phyloP scores from a whole-genome alignment of 1,140 invertebrate species.

The Drosophila setifemur region DNA sequence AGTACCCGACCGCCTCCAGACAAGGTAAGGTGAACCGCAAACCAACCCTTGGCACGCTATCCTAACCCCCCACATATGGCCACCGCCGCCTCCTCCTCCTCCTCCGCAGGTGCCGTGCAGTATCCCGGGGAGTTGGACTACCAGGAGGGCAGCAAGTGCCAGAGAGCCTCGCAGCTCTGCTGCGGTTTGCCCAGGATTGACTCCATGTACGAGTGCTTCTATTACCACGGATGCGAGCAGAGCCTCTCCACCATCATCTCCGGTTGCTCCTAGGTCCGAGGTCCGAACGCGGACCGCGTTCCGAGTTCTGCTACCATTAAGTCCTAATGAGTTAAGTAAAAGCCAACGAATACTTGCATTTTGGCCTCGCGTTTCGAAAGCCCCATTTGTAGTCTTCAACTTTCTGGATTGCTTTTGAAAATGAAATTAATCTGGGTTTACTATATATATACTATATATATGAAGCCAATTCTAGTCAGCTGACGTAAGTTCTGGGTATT shows the following conservation, averaged over 20 bases:
- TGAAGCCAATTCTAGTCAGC: constrained; percentile 33
- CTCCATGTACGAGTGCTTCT: constrained; percentile 52
- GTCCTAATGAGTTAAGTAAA: constrained; percentile 10
- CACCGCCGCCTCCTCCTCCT: neutral
- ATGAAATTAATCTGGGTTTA: too few relatives aligned
- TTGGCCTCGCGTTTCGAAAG: neutral
- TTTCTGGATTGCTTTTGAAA: too few relatives aligned
- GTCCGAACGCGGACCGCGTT: too few relatives aligned
- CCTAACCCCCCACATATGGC: neutral
- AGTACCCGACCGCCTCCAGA: constrained; percentile 10
- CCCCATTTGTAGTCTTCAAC: neutral
- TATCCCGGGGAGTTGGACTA: constrained; percentile 39
- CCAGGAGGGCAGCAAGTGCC: constrained; percentile 32
- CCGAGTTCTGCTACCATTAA: constrained; percentile 29
- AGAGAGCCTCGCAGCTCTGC: constrained; percentile 40
- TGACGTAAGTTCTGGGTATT: neutral
- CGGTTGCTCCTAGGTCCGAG: constrained; percentile 57
- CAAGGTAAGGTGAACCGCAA: constrained; percentile 22
- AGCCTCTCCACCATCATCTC: constrained; percentile 47
- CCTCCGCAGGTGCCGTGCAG: constrained; percentile 30
- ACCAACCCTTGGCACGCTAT: neutral
- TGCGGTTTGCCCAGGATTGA: constrained; percentile 29
- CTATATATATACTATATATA: too few relatives aligned
- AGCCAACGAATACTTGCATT: constrained; percentile 1
- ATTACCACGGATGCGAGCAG: constrained; percentile 30